Evolutionary conservation across 2,113 vertebrate genomes (phyloP).

Genomic region (Sapayoa aenigma): DNA sequence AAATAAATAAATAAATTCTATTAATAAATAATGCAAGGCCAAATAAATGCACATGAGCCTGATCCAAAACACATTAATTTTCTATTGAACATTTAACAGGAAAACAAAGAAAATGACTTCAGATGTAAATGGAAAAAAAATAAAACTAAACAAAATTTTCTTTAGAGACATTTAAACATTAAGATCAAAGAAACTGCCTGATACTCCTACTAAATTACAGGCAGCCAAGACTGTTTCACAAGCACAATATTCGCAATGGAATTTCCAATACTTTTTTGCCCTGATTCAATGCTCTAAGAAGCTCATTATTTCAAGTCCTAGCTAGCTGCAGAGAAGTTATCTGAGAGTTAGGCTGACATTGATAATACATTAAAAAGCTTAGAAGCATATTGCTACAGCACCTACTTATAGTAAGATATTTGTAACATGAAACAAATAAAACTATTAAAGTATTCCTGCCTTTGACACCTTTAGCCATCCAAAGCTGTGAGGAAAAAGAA

Average conservation of each 20-base stretch:
- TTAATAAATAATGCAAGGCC: constrained; percentile 5
- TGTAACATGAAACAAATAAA: constrained; percentile 44
- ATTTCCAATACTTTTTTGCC: constrained; percentile 36
- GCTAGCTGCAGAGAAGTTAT: constrained; percentile 14
- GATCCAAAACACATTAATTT: not conserved
- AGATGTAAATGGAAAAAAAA: constrained; percentile 16
- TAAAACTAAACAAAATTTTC: constrained; percentile 16
- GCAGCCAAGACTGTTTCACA: constrained; percentile 38
- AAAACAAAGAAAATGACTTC: constrained; percentile 28
- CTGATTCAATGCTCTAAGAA: constrained; percentile 18
- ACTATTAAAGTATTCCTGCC: constrained; percentile 4
- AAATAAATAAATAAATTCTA: not conserved
- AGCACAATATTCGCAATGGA: constrained; percentile 29
- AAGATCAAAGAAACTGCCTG: constrained; percentile 52
- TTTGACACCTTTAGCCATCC: constrained; percentile 3
- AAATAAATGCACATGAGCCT: not conserved
- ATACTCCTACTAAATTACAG: constrained; percentile 39
- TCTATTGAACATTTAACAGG: not conserved
- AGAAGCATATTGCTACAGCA: not conserved
- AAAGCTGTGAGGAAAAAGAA: not conserved
- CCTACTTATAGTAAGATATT: constrained; percentile 21
- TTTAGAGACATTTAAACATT: constrained; percentile 50
- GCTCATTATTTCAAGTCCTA: constrained; percentile 34
- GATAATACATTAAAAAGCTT: constrained; percentile 33
- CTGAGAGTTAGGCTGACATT: not conserved